Evolutionary conservation across 2,888 invertebrate species (phyloP).

Genomic region (Xanthia togata): DNA sequence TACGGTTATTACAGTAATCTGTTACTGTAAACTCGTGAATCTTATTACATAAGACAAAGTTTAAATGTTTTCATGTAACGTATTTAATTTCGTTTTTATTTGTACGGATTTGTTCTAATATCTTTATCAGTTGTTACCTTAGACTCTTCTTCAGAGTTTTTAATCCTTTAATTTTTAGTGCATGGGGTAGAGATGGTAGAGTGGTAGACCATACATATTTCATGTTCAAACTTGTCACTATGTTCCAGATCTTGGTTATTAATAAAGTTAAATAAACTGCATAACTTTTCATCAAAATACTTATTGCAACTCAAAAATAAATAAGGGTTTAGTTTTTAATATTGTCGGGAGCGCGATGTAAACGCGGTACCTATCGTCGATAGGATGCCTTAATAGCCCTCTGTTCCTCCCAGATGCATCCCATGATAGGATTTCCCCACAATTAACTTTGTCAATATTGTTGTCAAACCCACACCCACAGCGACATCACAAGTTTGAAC

Average conservation of each 20-base stretch:
- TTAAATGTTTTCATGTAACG: conserved; percentile 23
- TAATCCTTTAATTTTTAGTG: background rate
- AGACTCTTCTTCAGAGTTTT: background rate
- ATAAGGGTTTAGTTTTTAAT: background rate
- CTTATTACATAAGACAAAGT: conserved; percentile 30
- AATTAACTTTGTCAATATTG: conserved; percentile 32
- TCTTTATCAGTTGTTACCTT: conserved; percentile 7
- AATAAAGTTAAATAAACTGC: background rate
- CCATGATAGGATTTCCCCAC: conserved; percentile 16
- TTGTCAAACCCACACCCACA: conserved; percentile 35
- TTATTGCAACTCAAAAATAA: too few relatives aligned
- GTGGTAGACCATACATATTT: background rate
- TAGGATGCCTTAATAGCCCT: background rate
- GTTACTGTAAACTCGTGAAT: conserved; percentile 44
- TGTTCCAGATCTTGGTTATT: background rate
- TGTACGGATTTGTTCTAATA: conserved; percentile 10
- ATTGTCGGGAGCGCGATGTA: background rate
- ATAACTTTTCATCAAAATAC: background rate
- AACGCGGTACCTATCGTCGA: background rate
- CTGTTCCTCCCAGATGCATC: background rate
- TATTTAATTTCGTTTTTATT: conserved; percentile 20
- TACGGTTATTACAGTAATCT: conserved; percentile 46
- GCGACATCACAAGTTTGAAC: conserved; percentile 14
- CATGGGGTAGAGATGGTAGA: background rate
- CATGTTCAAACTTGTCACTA: background rate